A percentile compares a stretch with the other conserved stretches of the same genome.
These are phyloP conservation scores for Tursiops truncatus DNA, from an alignment of 2,113 vertebrate genomes.

Conservation along the genomic window DNA sequence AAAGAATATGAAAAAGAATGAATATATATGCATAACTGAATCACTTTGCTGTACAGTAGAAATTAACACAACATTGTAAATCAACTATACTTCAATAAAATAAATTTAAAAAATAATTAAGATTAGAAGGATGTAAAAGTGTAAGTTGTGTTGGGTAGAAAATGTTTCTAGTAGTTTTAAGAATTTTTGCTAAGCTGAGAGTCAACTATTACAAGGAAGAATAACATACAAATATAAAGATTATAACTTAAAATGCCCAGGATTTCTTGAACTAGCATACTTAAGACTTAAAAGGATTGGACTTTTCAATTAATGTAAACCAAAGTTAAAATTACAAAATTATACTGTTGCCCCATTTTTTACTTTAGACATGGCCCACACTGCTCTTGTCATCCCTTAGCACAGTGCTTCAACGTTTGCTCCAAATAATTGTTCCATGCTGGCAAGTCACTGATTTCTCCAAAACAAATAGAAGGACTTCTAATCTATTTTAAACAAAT, in stretches of 20 bases:
- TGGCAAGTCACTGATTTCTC: neutral
- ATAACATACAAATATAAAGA: neutral
- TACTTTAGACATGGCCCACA: constrained; percentile 55
- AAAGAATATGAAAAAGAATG: neutral
- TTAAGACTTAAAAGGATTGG: neutral
- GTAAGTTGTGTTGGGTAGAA: neutral
- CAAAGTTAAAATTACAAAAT: neutral
- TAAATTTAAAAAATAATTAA: neutral
- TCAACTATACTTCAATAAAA: neutral
- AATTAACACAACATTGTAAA: neutral
- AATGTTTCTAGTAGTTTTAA: neutral
- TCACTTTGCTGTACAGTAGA: neutral
- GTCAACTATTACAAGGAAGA: neutral
- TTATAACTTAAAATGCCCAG: neutral
- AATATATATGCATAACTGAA: neutral
- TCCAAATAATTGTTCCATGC: neutral
- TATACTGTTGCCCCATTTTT: neutral
- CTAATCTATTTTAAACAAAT: neutral
- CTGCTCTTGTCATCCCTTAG: neutral
- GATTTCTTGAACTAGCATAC: neutral
- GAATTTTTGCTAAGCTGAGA: neutral
- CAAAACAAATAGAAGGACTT: neutral
- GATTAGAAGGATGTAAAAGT: neutral
- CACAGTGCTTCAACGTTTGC: neutral
- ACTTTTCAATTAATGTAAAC: constrained; percentile 64